These are phyloP conservation scores for Apamea monoglypha DNA, from an alignment of 2,888 invertebrate genomes.

Conservation along the genomic window DNA sequence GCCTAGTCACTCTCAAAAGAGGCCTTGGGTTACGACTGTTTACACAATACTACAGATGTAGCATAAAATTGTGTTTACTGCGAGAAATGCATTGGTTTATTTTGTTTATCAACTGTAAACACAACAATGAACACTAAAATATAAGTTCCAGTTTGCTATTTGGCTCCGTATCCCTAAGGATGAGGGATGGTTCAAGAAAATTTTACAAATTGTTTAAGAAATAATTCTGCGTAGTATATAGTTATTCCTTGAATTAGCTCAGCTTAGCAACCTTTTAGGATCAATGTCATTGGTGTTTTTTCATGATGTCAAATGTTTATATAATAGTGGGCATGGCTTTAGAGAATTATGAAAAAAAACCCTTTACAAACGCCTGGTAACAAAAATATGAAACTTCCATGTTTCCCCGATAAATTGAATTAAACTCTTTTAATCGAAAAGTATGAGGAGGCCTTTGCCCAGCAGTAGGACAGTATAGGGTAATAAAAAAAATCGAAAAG, in stretches of 20 bases:
- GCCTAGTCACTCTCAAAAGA: constrained; percentile 7
- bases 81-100: constrained; percentile 16
- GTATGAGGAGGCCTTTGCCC: no score
- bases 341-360: not conserved
- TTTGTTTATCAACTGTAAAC: not conserved
- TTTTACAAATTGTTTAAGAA: not conserved
- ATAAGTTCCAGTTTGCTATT: not conserved
- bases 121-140: not conserved
- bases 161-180: no score
- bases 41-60: constrained; percentile 30
- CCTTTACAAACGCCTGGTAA: not conserved
- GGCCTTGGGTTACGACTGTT: constrained; percentile 36
- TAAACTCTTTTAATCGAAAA: no score
- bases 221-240: not conserved
- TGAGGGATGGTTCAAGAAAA: not conserved
- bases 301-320: no score
- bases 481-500: not conserved
- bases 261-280: not conserved
- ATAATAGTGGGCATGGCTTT: no score
- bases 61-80: constrained; percentile 4
- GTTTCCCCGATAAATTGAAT: no score
- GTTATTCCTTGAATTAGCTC: not conserved
- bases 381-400: not conserved
- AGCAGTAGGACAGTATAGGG: no score
- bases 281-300: not conserved